Percentiles rank a stretch among this genome's conserved stretches.
phyloP scores from a whole-genome alignment of 2,113 vertebrate genomes.

The Mesitornis unicolor region DNA sequence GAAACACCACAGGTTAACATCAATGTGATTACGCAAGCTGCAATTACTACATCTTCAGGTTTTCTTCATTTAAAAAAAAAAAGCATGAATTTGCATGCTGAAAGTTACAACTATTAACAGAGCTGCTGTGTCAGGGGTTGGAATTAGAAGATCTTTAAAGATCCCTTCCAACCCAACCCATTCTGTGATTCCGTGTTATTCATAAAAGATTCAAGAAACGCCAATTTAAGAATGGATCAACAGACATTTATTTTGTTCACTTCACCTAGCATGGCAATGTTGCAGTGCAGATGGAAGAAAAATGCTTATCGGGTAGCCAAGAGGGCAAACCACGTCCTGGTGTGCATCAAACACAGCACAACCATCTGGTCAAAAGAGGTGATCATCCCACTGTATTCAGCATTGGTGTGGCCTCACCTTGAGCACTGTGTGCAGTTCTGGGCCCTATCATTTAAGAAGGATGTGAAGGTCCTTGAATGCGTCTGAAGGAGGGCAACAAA shows the following conservation, averaged over 20 bases:
- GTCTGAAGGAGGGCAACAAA: no score
- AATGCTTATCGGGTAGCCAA: not conserved
- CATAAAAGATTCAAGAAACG: not conserved
- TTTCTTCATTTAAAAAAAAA: not conserved
- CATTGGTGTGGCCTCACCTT: no score
- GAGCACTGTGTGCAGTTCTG: no score
- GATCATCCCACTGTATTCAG: no score
- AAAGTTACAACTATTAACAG: not conserved
- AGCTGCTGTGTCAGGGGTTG: not conserved
- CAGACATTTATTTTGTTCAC: not conserved
- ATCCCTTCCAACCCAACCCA: not conserved
- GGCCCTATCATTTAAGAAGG: no score
- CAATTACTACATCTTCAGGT: not conserved
- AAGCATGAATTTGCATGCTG: not conserved
- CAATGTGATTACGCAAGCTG: not conserved
- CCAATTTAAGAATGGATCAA: not conserved
- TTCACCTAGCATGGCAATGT: not conserved
- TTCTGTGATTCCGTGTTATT: not conserved
- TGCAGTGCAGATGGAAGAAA: rapidly evolving
- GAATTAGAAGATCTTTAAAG: not conserved
- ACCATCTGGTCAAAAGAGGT: no score
- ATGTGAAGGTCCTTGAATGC: no score
- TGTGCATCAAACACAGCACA: no score
- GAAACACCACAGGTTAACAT: not conserved
- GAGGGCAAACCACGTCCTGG: no score